phyloP scores from a whole-genome alignment of 2,113 vertebrate genomes.

The Toxotes chatareus region DNA sequence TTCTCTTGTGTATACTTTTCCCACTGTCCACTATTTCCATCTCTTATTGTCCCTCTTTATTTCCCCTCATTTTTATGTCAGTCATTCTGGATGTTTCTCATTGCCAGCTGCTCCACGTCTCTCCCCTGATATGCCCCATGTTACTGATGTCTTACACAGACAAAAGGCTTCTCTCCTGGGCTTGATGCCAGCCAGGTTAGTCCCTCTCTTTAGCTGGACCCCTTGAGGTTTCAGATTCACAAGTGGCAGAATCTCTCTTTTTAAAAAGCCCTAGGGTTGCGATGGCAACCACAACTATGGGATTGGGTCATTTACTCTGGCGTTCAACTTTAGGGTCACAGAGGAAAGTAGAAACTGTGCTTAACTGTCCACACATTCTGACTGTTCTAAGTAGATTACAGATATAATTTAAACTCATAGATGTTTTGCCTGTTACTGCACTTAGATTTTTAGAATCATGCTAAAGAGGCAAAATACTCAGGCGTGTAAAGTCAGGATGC shows the following conservation, averaged over 20 bases:
- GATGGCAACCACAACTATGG: slow-evolving; percentile 38
- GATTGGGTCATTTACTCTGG: slow-evolving; percentile 24
- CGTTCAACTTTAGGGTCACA: slow-evolving; percentile 30
- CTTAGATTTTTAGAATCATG: neutral
- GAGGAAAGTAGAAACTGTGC: slow-evolving; percentile 9
- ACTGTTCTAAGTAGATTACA: neutral
- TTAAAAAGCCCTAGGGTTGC: slow-evolving; percentile 25
- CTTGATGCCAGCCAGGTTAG: slow-evolving; percentile 76
- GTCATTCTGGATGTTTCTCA: slow-evolving; percentile 60
- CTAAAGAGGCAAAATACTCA: neutral
- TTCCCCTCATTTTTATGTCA: slow-evolving; percentile 51
- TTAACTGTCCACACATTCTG: neutral
- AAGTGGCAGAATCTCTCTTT: slow-evolving; percentile 57
- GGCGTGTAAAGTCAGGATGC: no score
- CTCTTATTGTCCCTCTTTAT: slow-evolving; percentile 46
- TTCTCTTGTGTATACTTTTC: slow-evolving; percentile 73
- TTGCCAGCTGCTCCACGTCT: slow-evolving; percentile 59
- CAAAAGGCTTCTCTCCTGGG: slow-evolving; percentile 73
- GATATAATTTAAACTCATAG: neutral
- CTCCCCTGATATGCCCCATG: slow-evolving; percentile 50
- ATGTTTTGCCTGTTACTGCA: neutral
- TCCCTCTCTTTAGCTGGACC: slow-evolving; percentile 57
- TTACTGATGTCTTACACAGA: slow-evolving; percentile 72
- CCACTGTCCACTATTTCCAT: slow-evolving; percentile 60
- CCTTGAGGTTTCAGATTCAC: slow-evolving; percentile 69